Base-by-base conservation (phyloP, 2,113 vertebrate species). In the Aphelocoma coerulescens region DNA sequence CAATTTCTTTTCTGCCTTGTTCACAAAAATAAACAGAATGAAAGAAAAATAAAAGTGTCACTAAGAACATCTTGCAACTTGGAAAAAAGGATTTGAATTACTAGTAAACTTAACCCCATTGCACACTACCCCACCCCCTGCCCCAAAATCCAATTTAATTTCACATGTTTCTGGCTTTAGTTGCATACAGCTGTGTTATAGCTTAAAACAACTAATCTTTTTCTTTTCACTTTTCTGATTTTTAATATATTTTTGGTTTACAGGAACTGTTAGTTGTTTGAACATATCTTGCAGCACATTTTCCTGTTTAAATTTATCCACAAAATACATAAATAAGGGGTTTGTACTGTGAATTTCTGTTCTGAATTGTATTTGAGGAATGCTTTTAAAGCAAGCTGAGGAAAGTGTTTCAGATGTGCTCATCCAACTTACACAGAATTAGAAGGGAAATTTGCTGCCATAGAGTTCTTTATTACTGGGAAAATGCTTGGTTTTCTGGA, bases 21-120 rank as follows among this genome's bases (percentile, higher is more conserved):
- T 80, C 95, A 89, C 93, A 97, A 95, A 95, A 97, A 98, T 94
- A 97, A 98, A 97, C 94, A 91, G 83, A 97, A 96, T 86, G 83
- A 90, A 91, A 97, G 57, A 80, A 90, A 86, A 67, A 69, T 90
- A 94, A 94, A 82, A 27, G 55, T 88, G 94, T 96, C 74, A 49
- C 87, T 89, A 95, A 92, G 71, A 94, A 95, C 92, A 82, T 94
- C 93, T 92, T 83, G 93, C 77, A 93, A 91, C 81, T 94, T 88
- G 81, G 78, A 92, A 71, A 85, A 87, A 96, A 89, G 80, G 77
- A 88, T 89, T 92, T 92, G 77, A 91, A 75, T 94, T 91, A 71
- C 81, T 26, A 77, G 66, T 58, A 88, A 92, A 83, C 83, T 93
- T 93, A 88, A 91, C 85, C 75, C 85, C 39, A 51, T 22, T 10